phyloP scores from a whole-genome alignment of 2,888 invertebrate genomes.

The Phaedon cochleariae region DNA sequence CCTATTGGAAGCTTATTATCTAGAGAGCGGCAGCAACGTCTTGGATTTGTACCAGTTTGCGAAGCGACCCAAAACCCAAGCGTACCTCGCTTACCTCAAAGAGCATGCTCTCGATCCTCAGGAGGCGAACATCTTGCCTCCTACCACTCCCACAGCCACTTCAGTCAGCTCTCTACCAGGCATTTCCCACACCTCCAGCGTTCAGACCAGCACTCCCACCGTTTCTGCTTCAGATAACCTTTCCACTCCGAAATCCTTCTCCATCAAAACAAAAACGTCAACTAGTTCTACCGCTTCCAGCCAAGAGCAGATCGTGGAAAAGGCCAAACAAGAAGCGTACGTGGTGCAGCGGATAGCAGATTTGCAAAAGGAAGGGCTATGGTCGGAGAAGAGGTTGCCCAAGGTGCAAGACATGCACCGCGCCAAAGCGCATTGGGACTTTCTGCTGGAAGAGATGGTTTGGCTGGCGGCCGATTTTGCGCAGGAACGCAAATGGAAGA shows the following conservation, averaged over 20 bases:
- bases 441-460: conserved; percentile 96
- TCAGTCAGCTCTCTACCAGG: conserved; percentile 58
- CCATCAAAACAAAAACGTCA: conserved; percentile 38
- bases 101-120: conserved; percentile 63
- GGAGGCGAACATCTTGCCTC: conserved; percentile 40
- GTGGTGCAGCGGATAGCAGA: conserved; percentile 93
- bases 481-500: conserved; percentile 98
- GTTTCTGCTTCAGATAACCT: conserved; percentile 23
- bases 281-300: conserved; percentile 52
- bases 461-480: conserved; percentile 99
- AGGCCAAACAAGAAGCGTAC: conserved; percentile 92
- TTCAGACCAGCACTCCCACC: conserved; percentile 31
- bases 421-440: conserved; percentile 97
- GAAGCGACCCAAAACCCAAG: conserved; percentile 79
- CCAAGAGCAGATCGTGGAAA: conserved; percentile 83
- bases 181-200: conserved; percentile 47
- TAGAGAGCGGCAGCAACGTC: conserved; percentile 87
- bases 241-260: conserved; percentile 28
- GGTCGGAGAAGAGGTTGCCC: conserved; percentile 91
- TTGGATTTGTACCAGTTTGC: conserved; percentile 88
- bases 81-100: conserved; percentile 78
- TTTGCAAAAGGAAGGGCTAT: conserved; percentile 92
- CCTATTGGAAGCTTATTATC: conserved; percentile 85
- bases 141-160: conserved; percentile 57
- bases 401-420: conserved; percentile 79